Percentiles rank a stretch among this genome's conserved stretches.
Conservation (phyloP, 2,797 vertebrate species). For the Epinephelus awoara region DNA sequence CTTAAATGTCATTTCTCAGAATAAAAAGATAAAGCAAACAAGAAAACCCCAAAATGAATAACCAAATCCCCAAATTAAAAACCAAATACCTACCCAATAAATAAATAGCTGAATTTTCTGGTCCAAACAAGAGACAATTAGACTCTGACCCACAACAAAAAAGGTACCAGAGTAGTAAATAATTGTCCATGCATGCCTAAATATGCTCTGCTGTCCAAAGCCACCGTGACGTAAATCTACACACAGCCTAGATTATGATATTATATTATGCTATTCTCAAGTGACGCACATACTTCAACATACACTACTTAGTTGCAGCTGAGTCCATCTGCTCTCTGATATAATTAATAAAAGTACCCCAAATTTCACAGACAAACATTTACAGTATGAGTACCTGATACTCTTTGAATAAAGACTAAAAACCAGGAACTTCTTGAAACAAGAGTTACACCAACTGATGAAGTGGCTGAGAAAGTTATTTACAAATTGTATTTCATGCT, state of each 20-base stretch:
- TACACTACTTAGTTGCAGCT: not conserved
- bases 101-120: too few relatives aligned
- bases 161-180: not conserved
- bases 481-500: constrained; percentile 19
- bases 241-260: too few relatives aligned
- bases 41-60: too few relatives aligned
- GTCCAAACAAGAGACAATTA: too few relatives aligned
- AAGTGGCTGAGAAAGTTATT: constrained; percentile 21
- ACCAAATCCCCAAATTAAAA: too few relatives aligned
- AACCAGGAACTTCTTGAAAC: not conserved
- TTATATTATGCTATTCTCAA: not conserved
- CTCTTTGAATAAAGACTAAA: not conserved
- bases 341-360: constrained; percentile 2
- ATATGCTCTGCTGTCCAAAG: not conserved
- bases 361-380: not conserved
- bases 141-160: not conserved
- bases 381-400: not conserved
- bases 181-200: not conserved
- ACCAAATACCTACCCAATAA: too few relatives aligned
- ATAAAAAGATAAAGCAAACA: too few relatives aligned
- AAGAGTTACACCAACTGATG: not conserved
- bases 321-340: not conserved
- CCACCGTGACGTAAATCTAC: not conserved
- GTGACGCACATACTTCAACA: constrained; percentile 1
- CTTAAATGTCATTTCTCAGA: too few relatives aligned